A percentile compares a stretch with the other conserved stretches of the same genome.
These are phyloP conservation scores for Actinia tenebrosa DNA, from an alignment of 64 coral and sea anemone species.

Conservation along the genomic window DNA sequence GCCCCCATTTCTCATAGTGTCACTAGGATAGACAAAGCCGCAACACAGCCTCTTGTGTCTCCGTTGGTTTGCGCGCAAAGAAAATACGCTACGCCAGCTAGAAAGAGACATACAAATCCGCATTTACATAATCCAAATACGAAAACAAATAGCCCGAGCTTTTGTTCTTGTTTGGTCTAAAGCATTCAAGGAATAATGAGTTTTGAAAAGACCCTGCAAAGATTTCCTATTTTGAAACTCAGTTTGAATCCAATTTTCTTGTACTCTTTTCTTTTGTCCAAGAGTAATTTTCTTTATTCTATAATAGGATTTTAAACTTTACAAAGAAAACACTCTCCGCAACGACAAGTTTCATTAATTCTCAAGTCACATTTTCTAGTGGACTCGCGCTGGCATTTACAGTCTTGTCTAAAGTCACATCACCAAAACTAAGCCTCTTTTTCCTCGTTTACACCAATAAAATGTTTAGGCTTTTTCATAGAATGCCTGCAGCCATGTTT, in stretches of 20 bases:
- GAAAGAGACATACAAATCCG: background rate
- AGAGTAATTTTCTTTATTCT: background rate
- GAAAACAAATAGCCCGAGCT: background rate
- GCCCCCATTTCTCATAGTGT: background rate
- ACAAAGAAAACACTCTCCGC: background rate
- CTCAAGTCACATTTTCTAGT: too few species aligned
- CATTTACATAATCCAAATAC: slow-evolving; percentile 13
- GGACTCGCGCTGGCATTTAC: background rate
- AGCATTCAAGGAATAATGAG: background rate
- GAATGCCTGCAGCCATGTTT: slow-evolving; percentile 22
- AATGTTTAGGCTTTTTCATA: slow-evolving; percentile 28
- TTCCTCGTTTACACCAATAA: slow-evolving; percentile 14
- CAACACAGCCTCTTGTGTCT: background rate
- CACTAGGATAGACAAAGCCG: background rate
- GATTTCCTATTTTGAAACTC: background rate
- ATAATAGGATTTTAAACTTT: background rate
- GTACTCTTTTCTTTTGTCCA: background rate
- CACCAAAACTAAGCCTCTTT: background rate
- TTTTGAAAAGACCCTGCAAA: background rate
- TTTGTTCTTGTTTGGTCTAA: background rate
- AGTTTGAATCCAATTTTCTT: background rate
- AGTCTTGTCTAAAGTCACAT: background rate
- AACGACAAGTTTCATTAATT: too few species aligned
- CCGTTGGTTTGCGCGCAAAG: background rate
- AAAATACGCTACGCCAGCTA: background rate